Evolutionary conservation across 2,113 vertebrate genomes (phyloP), one percentile per base, ranked within the genome.

Genomic region (Procavia capensis): DNA sequence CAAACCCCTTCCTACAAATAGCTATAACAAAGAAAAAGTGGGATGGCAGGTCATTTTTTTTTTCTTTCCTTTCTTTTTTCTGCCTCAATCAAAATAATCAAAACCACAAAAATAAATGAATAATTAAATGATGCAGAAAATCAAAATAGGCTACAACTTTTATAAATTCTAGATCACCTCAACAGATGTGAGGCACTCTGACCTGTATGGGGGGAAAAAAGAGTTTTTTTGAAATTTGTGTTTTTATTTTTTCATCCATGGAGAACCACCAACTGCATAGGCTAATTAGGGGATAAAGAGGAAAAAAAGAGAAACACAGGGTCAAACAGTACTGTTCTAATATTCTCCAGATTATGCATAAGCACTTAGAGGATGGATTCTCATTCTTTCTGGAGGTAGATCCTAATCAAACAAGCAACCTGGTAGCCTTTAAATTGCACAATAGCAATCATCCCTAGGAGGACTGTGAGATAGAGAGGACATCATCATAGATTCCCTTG

Each of bases 161-260:
- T 88, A 39, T 66, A n/a, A 86, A 88, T 61, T 72, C 86, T 85
- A 87, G 64, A 79, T 94, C 5, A 93, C 64, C 10, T 90, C 8
- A 88, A 66, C 4, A 90, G 8, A 13, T 61, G 29, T 34, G 41
- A 11, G 3, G 7, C 93, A 64, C 5, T 94, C 11, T 31, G 36
- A 70, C 14, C 47, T 83, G 4, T 29, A 43, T 57, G 6, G 6
- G 50, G 85, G 47, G 34, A 64, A 19, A 25, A 59, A 14, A 14
- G n/a, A n/a, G n/a, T n/a, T n/a, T 3, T 81, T 94, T 84, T 61
- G 41, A 8, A 91, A 88, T 79, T 76, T 87, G 5, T 50, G 20
- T 75, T 94, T 66, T 88, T 29, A 47, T 87, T 13, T 70, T 6
- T 79, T 94, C 9, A 74, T 91, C 14, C 29, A 22, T 70, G 47